Percentiles rank a stretch among this genome's conserved stretches.
These are phyloP conservation scores for Anguilla megastoma DNA, from an alignment of 2,797 vertebrate species.

Conservation along the genomic window DNA sequence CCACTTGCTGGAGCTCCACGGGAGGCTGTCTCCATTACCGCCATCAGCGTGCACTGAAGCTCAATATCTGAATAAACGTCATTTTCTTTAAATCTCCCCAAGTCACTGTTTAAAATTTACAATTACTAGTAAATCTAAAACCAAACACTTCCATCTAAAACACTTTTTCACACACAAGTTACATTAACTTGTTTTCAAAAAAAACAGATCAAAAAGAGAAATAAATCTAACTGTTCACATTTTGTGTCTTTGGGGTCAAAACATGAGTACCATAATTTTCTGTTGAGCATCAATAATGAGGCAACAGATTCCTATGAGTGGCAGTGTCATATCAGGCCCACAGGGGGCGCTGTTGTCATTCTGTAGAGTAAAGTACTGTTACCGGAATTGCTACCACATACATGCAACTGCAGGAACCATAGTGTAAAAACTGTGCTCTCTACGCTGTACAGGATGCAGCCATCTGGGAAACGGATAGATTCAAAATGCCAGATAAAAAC, in stretches of 20 bases:
- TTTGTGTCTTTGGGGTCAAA: neutral
- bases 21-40: neutral
- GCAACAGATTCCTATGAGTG: neutral
- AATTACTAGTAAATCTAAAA: neutral
- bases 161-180: neutral
- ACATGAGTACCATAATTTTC: neutral
- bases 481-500: neutral
- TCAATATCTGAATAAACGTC: neutral
- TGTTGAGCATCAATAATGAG: neutral
- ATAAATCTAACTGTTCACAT: neutral
- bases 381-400: neutral
- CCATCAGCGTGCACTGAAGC: neutral
- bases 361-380: neutral
- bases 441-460: neutral
- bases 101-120: neutral
- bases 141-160: neutral
- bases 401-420: neutral
- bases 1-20: neutral
- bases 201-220: too few species aligned
- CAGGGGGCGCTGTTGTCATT: neutral
- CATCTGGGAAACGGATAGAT: neutral
- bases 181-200: neutral
- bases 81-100: neutral
- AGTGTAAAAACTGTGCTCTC: neutral
- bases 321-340: neutral